These are phyloP conservation scores for Trichonephila inaurata DNA, from an alignment of 1,140 invertebrate species.

Conservation along the genomic window DNA sequence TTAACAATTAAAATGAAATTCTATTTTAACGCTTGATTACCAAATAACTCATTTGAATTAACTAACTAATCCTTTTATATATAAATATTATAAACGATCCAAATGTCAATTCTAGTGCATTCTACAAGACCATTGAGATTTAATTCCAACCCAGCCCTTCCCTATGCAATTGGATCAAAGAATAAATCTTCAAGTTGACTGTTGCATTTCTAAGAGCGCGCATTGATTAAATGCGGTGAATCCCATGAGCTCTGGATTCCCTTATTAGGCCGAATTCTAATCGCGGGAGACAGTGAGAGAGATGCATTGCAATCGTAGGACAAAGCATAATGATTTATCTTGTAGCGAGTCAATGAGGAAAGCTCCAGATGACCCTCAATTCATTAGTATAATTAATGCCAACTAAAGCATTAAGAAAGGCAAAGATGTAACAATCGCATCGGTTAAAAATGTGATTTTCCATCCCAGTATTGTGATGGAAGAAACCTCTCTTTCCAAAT, in stretches of 20 bases:
- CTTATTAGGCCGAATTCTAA: constrained; percentile 25
- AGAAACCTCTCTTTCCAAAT: no score
- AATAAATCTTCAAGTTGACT: not conserved
- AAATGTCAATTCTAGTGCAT: no score
- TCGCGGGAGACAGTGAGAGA: not conserved
- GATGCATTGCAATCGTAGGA: not conserved
- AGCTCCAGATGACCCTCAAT: not conserved
- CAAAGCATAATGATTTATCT: constrained; percentile 23
- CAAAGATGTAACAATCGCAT: not conserved
- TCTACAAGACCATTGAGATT: no score
- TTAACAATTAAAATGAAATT: no score
- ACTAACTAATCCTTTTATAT: no score
- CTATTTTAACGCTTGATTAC: no score
- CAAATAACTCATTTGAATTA: no score
- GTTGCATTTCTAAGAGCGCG: constrained; percentile 15
- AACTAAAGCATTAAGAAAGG: not conserved
- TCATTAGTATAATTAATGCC: constrained; percentile 30
- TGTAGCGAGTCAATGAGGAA: constrained; percentile 2
- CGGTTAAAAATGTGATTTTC: not conserved
- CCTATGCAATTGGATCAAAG: not conserved
- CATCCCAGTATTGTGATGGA: no score
- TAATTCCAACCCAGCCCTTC: not conserved
- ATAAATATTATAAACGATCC: no score
- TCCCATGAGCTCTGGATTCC: not conserved
- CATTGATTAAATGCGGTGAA: constrained; percentile 6